Evolutionary conservation across 2,797 vertebrate genomes (phyloP).

Genomic region (Platalea minor): DNA sequence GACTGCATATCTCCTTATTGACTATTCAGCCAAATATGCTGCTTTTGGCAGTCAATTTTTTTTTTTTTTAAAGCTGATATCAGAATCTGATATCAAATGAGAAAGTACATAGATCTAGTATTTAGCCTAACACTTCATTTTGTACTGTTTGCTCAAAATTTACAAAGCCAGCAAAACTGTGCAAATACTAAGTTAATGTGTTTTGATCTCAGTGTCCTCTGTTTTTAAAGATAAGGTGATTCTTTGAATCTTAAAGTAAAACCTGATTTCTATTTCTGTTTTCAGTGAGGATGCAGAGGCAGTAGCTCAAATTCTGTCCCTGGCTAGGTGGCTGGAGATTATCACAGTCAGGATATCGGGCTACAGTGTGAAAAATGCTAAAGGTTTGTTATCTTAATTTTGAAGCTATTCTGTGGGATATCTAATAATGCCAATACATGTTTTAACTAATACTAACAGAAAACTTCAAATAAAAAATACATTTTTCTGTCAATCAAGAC

Average conservation of each 20-base stretch:
- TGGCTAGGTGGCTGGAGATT: conserved; percentile 91
- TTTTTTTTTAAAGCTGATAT: neutral
- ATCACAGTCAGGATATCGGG: conserved; percentile 84
- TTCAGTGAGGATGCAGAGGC: conserved; percentile 90
- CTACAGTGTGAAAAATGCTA: conserved; percentile 72
- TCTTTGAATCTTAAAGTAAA: neutral
- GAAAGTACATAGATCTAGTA: neutral
- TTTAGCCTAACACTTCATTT: neutral
- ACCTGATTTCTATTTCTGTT: neutral
- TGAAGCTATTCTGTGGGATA: neutral
- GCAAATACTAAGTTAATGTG: neutral
- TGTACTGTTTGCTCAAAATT: neutral
- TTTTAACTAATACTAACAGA: neutral
- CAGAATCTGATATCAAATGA: neutral
- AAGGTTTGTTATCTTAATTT: conserved; percentile 71
- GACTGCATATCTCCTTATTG: neutral
- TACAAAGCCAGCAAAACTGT: neutral
- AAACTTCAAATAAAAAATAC: neutral
- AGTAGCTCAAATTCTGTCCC: conserved; percentile 87
- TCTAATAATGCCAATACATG: neutral
- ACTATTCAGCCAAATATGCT: neutral
- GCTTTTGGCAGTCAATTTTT: neutral
- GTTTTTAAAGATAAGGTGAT: neutral
- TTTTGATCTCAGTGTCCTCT: neutral
- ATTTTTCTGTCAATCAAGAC: neutral